phyloP scores from a whole-genome alignment of 2,113 vertebrate genomes.

The Nothobranchius furzeri region DNA sequence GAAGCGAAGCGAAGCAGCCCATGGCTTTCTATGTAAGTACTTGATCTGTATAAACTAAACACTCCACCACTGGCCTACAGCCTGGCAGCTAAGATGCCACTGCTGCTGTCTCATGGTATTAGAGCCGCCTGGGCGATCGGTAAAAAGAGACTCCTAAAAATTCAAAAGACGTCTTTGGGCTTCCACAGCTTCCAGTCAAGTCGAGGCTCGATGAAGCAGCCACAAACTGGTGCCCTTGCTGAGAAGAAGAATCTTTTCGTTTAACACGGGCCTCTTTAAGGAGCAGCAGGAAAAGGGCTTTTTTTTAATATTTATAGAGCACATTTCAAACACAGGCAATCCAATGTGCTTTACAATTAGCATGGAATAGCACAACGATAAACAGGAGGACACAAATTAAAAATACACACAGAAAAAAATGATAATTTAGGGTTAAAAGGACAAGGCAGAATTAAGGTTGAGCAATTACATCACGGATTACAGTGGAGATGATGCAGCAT shows the following conservation, averaged over 20 bases:
- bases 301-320: slow-evolving; percentile 6
- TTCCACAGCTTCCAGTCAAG: slow-evolving; percentile 30
- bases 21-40: slow-evolving; percentile 44
- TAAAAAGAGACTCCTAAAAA: slow-evolving; percentile 57
- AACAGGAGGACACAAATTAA: too few species aligned
- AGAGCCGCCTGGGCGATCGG: slow-evolving; percentile 49
- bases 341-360: too few species aligned
- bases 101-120: slow-evolving; percentile 48
- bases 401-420: too few species aligned
- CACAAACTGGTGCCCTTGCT: slow-evolving; percentile 25
- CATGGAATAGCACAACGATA: too few species aligned
- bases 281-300: slow-evolving; percentile 42
- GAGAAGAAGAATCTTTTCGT: slow-evolving; percentile 43
- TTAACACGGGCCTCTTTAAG: slow-evolving; percentile 51
- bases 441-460: too few species aligned
- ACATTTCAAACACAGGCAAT: too few species aligned
- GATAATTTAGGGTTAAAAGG: too few species aligned
- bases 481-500: too few species aligned
- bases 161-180: slow-evolving; percentile 57
- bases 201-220: slow-evolving; percentile 30
- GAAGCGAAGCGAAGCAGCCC: slow-evolving; percentile 35
- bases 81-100: slow-evolving; percentile 29
- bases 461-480: too few species aligned
- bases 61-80: slow-evolving; percentile 31
- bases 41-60: slow-evolving; percentile 55